phyloP scores from a whole-genome alignment of 2,113 vertebrate genomes.

The Podarcis muralis region DNA sequence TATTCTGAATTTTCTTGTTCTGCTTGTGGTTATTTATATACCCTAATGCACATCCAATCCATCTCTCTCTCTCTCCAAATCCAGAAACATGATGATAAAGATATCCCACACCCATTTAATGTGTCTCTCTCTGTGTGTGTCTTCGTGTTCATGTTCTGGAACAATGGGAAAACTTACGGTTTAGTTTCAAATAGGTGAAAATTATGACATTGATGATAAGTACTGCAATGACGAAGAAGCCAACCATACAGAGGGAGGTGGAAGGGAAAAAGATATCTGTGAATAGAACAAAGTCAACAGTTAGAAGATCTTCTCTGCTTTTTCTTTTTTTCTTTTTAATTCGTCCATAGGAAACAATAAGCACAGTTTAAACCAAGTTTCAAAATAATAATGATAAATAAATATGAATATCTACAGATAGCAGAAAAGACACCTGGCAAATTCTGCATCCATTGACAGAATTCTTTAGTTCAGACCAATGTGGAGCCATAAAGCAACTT shows the following conservation, averaged over 20 bases:
- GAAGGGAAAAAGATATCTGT: slow-evolving; percentile 7
- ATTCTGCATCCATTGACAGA: too few species aligned
- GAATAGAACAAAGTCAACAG: not conserved
- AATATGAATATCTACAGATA: not conserved
- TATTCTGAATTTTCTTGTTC: not conserved
- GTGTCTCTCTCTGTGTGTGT: not conserved
- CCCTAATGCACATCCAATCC: not conserved
- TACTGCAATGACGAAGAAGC: not conserved
- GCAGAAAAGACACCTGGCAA: too few species aligned
- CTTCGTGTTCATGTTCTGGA: not conserved
- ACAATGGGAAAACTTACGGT: not conserved
- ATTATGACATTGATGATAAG: not conserved
- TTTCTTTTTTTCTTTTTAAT: not conserved
- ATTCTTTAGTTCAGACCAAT: too few species aligned
- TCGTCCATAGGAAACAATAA: not conserved
- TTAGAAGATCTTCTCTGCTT: not conserved
- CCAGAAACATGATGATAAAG: not conserved
- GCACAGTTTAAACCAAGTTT: not conserved
- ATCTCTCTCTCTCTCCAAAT: too few species aligned
- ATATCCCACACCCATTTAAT: not conserved
- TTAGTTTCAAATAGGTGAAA: not conserved
- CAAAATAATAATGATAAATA: not conserved
- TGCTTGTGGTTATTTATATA: not conserved
- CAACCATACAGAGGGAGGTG: not conserved
- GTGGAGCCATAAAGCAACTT: too few species aligned